Percentiles rank a stretch among this genome's conserved stretches.
These are phyloP conservation scores for Otis tarda DNA, from an alignment of 2,113 vertebrate species.

Conservation along the genomic window DNA sequence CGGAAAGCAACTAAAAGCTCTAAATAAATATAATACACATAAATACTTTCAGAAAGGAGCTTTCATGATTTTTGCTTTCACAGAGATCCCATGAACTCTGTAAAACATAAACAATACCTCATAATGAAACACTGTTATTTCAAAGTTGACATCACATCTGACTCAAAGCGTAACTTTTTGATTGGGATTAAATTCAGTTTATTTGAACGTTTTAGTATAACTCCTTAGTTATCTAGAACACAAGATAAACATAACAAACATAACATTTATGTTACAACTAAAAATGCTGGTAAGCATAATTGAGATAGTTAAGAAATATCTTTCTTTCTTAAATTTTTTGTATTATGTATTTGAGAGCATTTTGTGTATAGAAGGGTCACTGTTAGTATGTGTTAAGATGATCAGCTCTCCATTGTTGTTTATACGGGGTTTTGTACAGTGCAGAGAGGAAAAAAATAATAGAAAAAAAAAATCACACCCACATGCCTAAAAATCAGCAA, in stretches of 20 bases:
- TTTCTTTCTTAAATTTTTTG: neutral
- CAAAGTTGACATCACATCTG: slow-evolving; percentile 45
- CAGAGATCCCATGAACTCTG: slow-evolving; percentile 20
- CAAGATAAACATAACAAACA: slow-evolving; percentile 29
- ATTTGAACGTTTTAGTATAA: slow-evolving; percentile 51
- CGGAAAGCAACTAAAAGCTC: neutral
- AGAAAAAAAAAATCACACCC: neutral
- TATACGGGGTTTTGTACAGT: neutral
- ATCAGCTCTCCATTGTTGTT: neutral
- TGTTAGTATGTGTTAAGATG: neutral
- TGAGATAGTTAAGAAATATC: neutral
- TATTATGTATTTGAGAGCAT: neutral
- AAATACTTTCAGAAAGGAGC: neutral
- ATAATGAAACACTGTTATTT: slow-evolving; percentile 42
- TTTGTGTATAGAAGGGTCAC: neutral
- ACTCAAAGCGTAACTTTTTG: slow-evolving; percentile 21
- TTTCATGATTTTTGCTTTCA: slow-evolving; percentile 37
- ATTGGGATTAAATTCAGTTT: slow-evolving; percentile 43
- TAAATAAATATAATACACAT: neutral
- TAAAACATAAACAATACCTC: slow-evolving; percentile 42
- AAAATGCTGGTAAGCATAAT: slow-evolving; percentile 8
- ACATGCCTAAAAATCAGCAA: neutral
- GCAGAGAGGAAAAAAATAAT: neutral
- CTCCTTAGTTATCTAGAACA: slow-evolving; percentile 23
- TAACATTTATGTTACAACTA: slow-evolving; percentile 11